Base-by-base conservation (phyloP, 2,888 invertebrate genomes). In the Heliconius charithonia region DNA sequence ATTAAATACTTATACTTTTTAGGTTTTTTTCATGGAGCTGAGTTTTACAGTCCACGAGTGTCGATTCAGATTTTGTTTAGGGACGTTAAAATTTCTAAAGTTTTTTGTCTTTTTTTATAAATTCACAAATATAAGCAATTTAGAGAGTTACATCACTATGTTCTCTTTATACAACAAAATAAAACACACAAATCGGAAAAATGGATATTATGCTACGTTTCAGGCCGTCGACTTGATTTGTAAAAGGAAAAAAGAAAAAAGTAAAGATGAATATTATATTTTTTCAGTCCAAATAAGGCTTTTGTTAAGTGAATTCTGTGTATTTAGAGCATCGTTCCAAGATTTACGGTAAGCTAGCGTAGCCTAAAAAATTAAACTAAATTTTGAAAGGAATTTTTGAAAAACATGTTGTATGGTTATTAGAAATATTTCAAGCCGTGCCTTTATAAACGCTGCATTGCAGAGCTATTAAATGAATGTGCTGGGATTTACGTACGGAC, bases 391-490 rank as follows among this genome's bases (percentile, higher is more conserved):
- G n/a, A 71, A 37, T 32, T 32, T 72, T 32, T 56, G 9, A 72
- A 72, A 37, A 72, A 56, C 32, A 32, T 29, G 4, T 32, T 25
- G n/a, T 72, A 59, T 37, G n/a, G 56, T 56, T 59, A 72, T 56
- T 56, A 59, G 59, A n/a, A 72, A 72, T 72, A 72, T 72, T 72
- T 72, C n/a, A 32, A 59, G 32, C n/a, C 72, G 32, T 56, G 72
- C 59, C 72, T 72, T 72, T 72, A 72, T 37, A 72, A 51, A 65
- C 41, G 41, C 74, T 63, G 77, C 77, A 72, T 45, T 77, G 77
- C 77, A 59, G 74, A 41, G 74, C 74, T 63, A 74, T 74, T 74
- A 74, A 45, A 63, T 74, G 27, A 74, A 74, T 74, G 74, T 62
- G 63, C 62, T 74, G 16, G 63, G 74, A 62, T 74, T 72, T 72